phyloP scores from a whole-genome alignment of 2,797 vertebrate species.

The Apogon hyalosoma region DNA sequence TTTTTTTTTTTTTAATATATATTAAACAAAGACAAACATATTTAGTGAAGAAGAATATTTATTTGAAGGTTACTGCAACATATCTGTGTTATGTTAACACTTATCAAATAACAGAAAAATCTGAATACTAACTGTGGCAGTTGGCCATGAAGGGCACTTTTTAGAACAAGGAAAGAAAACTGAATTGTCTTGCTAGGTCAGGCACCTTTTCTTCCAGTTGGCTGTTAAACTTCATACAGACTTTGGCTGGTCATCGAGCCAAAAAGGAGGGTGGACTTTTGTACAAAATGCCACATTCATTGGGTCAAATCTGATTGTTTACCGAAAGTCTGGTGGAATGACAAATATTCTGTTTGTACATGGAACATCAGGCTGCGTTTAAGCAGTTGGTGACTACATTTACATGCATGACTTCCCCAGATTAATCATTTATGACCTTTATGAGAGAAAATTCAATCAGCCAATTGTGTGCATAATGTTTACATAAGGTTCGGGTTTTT shows the following conservation, averaged over 20 bases:
- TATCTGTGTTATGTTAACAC: conserved; percentile 28
- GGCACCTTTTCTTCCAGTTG: conserved; percentile 23
- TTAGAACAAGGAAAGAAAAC: conserved; percentile 41
- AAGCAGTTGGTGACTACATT: conserved; percentile 15
- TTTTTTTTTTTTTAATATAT: no score
- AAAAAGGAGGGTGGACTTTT: background rate
- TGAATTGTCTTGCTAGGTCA: conserved; percentile 30
- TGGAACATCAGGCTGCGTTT: conserved; percentile 13
- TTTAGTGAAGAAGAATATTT: conserved; percentile 60
- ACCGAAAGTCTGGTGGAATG: background rate
- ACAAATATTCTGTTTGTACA: background rate
- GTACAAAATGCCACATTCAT: conserved; percentile 15
- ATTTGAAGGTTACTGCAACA: conserved; percentile 50
- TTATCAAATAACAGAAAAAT: conserved; percentile 62
- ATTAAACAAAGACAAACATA: no score
- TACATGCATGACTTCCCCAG: conserved; percentile 33
- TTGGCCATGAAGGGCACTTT: conserved; percentile 66
- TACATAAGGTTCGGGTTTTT: conserved; percentile 23
- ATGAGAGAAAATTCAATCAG: conserved; percentile 9
- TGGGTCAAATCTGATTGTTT: conserved; percentile 7
- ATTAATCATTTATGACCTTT: background rate
- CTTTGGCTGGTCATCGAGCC: conserved; percentile 13
- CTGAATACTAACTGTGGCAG: conserved; percentile 62
- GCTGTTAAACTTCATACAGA: conserved; percentile 24
- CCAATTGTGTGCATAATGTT: conserved; percentile 8